phyloP scores from a whole-genome alignment of 2,113 vertebrate species.

The Triplophysa siluroides region DNA sequence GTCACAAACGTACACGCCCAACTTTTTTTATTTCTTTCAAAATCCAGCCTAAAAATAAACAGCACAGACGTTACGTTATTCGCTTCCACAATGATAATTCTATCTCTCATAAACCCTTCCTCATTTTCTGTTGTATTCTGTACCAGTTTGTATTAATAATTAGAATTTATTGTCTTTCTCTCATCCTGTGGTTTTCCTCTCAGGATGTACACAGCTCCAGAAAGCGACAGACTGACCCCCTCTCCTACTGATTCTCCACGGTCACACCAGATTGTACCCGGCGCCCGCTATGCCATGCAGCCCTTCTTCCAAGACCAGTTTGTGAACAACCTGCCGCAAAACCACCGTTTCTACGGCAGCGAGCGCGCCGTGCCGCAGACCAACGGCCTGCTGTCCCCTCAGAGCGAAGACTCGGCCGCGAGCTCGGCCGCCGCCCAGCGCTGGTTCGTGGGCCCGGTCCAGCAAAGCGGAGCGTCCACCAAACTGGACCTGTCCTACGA shows the following conservation, averaged over 20 bases:
- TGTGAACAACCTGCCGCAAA: constrained; percentile 95
- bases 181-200: constrained; percentile 56
- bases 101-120: too few species aligned
- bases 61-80: too few species aligned
- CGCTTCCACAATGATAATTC: too few species aligned
- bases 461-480: constrained; percentile 83
- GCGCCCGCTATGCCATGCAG: constrained; percentile 92
- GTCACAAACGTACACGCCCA: too few species aligned
- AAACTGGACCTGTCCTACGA: constrained; percentile 95
- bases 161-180: neutral
- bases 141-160: too few species aligned
- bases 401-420: constrained; percentile 83
- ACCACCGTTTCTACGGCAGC: constrained; percentile 91
- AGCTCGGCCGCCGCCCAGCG: constrained; percentile 80
- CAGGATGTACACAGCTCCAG: constrained; percentile 99
- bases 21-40: too few species aligned
- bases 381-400: constrained; percentile 91
- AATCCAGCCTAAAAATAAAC: too few species aligned
- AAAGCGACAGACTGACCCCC: constrained; percentile 97
- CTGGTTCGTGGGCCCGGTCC: constrained; percentile 94
- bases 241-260: constrained; percentile 98
- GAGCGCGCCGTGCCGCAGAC: constrained; percentile 95
- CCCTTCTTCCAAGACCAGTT: constrained; percentile 99
- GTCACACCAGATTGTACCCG: constrained; percentile 97
- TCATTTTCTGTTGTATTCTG: too few species aligned